These are phyloP conservation scores for Microcebus tavaratra DNA, from an alignment of 2,113 vertebrate species.

Conservation along the genomic window DNA sequence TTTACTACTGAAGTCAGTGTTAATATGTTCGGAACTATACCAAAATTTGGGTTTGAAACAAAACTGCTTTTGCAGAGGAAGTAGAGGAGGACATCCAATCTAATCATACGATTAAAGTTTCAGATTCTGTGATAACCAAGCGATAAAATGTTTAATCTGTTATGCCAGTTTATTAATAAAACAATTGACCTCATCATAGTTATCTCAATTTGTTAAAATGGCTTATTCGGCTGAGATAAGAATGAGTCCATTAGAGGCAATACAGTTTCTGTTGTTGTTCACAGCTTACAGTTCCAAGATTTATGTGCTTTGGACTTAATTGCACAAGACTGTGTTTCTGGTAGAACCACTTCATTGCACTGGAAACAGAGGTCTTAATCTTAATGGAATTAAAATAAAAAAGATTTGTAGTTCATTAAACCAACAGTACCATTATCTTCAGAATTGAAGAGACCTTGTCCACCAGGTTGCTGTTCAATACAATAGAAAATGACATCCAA, in stretches of 20 bases:
- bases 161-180: conserved; percentile 56
- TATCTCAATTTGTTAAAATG: conserved; percentile 54
- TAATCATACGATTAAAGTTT: conserved; percentile 25
- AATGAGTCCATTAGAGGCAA: background rate
- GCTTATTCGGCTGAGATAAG: conserved; percentile 34
- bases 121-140: background rate
- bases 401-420: conserved; percentile 77
- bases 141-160: conserved; percentile 49
- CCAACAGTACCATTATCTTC: conserved; percentile 51
- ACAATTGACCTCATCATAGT: conserved; percentile 35
- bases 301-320: background rate
- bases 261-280: conserved; percentile 33
- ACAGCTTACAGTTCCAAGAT: background rate
- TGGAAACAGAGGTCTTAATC: conserved; percentile 57
- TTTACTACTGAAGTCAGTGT: background rate
- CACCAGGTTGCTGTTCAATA: background rate
- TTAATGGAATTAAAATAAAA: conserved; percentile 67
- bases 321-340: background rate
- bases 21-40: background rate
- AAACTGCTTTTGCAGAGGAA: conserved; percentile 57
- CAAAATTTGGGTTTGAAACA: conserved; percentile 28
- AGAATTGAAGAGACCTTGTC: conserved; percentile 31
- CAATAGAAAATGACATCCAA: conserved; percentile 34
- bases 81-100: conserved; percentile 40
- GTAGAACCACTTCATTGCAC: conserved; percentile 57